Evolutionary conservation across 2,113 vertebrate genomes (phyloP), one percentile per base, ranked within the genome.

Genomic region (Mormyrus iriodes): DNA sequence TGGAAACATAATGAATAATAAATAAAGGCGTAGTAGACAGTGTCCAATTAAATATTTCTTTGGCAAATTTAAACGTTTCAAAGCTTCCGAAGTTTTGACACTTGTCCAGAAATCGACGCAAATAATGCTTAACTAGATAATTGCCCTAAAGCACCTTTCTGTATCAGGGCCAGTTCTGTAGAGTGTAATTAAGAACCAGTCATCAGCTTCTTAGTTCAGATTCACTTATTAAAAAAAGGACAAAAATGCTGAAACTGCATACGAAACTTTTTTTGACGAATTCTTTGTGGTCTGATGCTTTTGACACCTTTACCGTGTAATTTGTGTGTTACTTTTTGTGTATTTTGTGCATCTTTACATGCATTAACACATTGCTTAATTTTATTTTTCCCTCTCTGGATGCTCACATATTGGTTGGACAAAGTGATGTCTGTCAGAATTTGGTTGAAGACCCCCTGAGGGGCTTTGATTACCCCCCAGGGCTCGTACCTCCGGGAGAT

Each of bases 261-360:
- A 86, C 13, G 24, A 52, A 31, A 42, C 13, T 39, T 79, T 79
- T 19, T 84, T 84, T 48, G 21, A 48, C 7, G 24, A 46, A 48
- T 48, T 84, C 82, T 84, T 84, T 84, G 82, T 84, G 44, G 82
- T 27, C 31, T 58, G 51, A 53, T 53, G 52, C 44, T 35, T 79
- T 88, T 76, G 48, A 88, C 88, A 88, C 39, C 88, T 83, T 83
- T 53, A 46, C 88, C 39, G 88, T 89, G 73, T 53, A 27, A 89
- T 79, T 31, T 88, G 44, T 88, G 61, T 48, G 88, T 88, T 48
- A 49, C 17, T 46, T 42, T 69, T 79, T 88, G 65, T 88, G 88
- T 88, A 61, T 76, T 82, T 49, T 88, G 65, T 51, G 65, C 61
- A 69, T 82, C 69, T 88, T 79, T 79, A 79, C 88, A 52, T 53